phyloP scores from a whole-genome alignment of 2,888 invertebrate genomes.

The Strigamia maritima region DNA sequence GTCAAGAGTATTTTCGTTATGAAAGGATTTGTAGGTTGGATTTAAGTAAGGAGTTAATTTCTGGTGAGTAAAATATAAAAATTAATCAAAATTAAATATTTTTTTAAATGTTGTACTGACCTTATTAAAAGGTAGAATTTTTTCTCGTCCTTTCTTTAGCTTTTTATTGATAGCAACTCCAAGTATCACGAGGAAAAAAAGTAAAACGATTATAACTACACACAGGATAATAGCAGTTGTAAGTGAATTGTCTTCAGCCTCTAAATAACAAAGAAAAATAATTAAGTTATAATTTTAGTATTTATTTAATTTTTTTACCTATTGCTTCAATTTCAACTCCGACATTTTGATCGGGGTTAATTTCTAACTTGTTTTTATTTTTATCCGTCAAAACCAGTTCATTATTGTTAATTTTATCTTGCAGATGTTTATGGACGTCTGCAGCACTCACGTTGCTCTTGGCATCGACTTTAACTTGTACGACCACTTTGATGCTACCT shows the following conservation, averaged over 20 bases:
- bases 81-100: background rate
- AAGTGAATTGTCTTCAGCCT: background rate
- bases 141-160: slow-evolving; percentile 17
- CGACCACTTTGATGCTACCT: slow-evolving; percentile 33
- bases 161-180: slow-evolving; percentile 28
- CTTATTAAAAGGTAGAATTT: slow-evolving; percentile 35
- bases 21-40: slow-evolving; percentile 37
- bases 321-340: background rate
- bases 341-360: background rate
- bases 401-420: background rate
- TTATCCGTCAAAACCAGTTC: background rate
- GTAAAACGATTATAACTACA: background rate
- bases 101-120: background rate
- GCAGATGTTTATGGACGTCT: slow-evolving; percentile 18
- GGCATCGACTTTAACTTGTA: background rate
- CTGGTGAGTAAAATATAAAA: background rate
- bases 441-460: background rate
- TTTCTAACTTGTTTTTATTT: background rate
- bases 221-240: slow-evolving; percentile 6
- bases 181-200: background rate
- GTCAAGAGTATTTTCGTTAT: slow-evolving; percentile 36
- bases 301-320: background rate
- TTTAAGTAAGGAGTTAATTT: slow-evolving; percentile 3
- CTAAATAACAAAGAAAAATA: background rate
- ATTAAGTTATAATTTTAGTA: background rate